phyloP scores from a whole-genome alignment of 2,797 vertebrate genomes.

The Hipposideros larvatus region DNA sequence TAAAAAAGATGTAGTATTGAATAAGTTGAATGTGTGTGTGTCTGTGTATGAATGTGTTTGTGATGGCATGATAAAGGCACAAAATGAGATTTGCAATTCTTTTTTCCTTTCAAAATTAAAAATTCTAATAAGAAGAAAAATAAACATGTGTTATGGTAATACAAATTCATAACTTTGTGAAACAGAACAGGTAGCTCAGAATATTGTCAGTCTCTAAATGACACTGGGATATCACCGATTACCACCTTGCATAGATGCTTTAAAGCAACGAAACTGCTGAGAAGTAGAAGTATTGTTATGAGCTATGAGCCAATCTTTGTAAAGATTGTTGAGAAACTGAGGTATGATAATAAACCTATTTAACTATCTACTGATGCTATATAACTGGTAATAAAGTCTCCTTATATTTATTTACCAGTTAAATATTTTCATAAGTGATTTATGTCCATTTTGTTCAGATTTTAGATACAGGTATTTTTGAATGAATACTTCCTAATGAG shows the following conservation, averaged over 20 bases:
- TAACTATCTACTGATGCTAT: neutral
- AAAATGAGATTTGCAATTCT: neutral
- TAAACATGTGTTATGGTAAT: neutral
- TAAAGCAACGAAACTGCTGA: neutral
- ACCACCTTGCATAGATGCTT: neutral
- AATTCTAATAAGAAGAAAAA: conserved; percentile 10
- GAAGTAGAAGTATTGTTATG: neutral
- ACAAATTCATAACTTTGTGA: neutral
- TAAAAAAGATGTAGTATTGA: neutral
- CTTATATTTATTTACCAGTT: neutral
- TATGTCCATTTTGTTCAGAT: neutral
- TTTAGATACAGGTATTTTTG: neutral
- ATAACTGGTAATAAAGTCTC: neutral
- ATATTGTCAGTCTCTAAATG: neutral
- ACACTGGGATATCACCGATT: neutral
- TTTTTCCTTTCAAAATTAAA: conserved; percentile 15
- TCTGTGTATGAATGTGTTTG: neutral
- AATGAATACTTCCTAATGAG: neutral
- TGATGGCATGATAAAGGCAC: neutral
- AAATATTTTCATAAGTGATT: conserved; percentile 34
- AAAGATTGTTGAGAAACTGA: neutral
- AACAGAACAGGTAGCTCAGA: neutral
- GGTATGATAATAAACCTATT: neutral
- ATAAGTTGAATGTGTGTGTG: neutral
- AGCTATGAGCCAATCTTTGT: neutral